Conservation (phyloP, 1,140 invertebrate species). For the Caligus rogercresseyi region DNA sequence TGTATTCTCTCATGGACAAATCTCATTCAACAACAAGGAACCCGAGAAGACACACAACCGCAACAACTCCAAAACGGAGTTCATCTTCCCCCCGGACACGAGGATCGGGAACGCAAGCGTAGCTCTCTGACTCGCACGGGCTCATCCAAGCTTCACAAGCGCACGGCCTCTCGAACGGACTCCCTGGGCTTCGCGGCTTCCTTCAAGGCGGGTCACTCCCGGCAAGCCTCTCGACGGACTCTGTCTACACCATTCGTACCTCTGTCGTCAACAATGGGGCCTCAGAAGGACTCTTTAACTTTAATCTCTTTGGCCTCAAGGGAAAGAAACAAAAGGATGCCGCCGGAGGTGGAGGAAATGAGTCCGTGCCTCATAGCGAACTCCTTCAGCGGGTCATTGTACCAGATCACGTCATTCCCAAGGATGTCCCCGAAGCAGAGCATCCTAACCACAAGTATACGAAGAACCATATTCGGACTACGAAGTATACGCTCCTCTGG, state of each 20-base stretch:
- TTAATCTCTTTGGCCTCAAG: neutral
- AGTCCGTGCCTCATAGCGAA: slow-evolving; percentile 24
- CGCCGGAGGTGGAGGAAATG: neutral
- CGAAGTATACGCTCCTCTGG: slow-evolving; percentile 82
- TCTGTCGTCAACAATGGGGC: slow-evolving; percentile 28
- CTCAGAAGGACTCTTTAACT: neutral
- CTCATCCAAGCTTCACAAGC: slow-evolving; percentile 19
- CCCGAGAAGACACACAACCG: slow-evolving; percentile 45
- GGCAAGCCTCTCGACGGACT: slow-evolving; percentile 54
- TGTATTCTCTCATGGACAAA: slow-evolving; percentile 66
- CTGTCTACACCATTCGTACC: slow-evolving; percentile 58
- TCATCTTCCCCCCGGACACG: slow-evolving; percentile 47
- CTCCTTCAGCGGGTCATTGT: slow-evolving; percentile 46
- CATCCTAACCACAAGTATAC: slow-evolving; percentile 64
- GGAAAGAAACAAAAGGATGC: neutral
- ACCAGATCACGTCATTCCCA: slow-evolving; percentile 60
- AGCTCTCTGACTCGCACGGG: neutral
- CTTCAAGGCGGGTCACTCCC: slow-evolving; percentile 33
- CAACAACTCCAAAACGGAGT: slow-evolving; percentile 64
- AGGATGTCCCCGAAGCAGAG: slow-evolving; percentile 49
- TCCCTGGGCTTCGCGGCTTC: slow-evolving; percentile 14
- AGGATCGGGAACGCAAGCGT: slow-evolving; percentile 24
- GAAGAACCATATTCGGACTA: slow-evolving; percentile 70
- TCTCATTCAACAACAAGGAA: slow-evolving; percentile 32
- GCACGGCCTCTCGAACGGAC: slow-evolving; percentile 21